A percentile compares a stretch with the other conserved stretches of the same genome.
Evolutionary conservation across 2,113 vertebrate species (phyloP).

Genomic region (Ariopsis seemanni): DNA sequence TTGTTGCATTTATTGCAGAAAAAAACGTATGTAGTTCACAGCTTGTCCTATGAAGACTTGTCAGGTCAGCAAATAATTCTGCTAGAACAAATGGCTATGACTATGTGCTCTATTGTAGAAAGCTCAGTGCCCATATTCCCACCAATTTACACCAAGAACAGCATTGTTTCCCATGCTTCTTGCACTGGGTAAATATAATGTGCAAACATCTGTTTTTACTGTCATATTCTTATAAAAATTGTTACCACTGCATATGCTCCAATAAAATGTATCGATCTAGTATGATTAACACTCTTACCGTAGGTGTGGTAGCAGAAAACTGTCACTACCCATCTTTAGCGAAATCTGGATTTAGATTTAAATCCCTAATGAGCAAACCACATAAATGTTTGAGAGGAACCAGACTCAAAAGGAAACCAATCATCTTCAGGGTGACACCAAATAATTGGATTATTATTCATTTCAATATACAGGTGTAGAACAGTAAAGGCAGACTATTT

Average conservation of each 20-base stretch:
- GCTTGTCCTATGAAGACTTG: background rate
- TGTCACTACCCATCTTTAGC: background rate
- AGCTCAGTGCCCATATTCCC: background rate
- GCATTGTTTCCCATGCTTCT: background rate
- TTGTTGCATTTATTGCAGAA: background rate
- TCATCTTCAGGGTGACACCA: background rate
- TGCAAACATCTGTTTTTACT: background rate
- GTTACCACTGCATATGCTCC: background rate
- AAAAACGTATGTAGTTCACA: background rate
- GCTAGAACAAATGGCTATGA: background rate
- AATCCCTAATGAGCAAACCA: background rate
- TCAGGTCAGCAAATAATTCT: background rate
- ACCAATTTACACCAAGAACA: background rate
- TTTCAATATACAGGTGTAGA: background rate
- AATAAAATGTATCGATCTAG: background rate
- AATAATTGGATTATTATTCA: background rate
- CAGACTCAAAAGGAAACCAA: background rate
- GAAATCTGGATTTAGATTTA: background rate
- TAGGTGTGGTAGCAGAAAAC: background rate
- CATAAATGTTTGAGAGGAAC: background rate
- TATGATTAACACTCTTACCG: background rate
- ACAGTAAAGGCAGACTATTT: background rate
- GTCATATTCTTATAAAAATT: background rate
- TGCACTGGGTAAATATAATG: background rate
- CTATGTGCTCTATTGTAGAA: background rate